phyloP scores from a whole-genome alignment of 1,140 invertebrate genomes.

The Agraylea sexmaculata region DNA sequence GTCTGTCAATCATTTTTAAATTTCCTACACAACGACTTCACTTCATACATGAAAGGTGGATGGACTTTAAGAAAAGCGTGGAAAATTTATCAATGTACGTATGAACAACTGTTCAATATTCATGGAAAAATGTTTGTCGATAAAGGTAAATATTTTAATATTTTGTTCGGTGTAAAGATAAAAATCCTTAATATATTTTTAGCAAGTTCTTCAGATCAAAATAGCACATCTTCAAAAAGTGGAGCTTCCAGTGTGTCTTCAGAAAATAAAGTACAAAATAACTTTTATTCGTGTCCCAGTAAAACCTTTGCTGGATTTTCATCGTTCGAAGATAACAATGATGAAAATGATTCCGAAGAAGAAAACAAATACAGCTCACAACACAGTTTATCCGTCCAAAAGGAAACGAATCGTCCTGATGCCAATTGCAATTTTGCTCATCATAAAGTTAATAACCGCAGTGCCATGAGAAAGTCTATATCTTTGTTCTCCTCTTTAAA shows the following conservation, averaged over 20 bases:
- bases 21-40: conserved; percentile 54
- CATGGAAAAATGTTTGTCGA: conserved; percentile 30
- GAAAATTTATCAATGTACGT: conserved; percentile 59
- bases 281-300: not conserved
- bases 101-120: conserved; percentile 45
- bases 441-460: not conserved
- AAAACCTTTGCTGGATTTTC: not conserved
- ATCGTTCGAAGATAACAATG: not conserved
- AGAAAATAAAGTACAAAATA: not conserved
- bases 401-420: not conserved
- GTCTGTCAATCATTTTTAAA: conserved; percentile 48
- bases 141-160: no score
- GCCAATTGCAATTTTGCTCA: conserved; percentile 4
- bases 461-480: conserved; percentile 15
- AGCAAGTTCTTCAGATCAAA: no score
- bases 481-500: conserved; percentile 19
- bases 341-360: not conserved
- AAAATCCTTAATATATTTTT: no score
- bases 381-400: no score
- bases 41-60: conserved; percentile 56
- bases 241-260: not conserved
- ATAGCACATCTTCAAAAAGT: no score
- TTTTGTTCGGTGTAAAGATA: no score
- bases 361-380: not conserved
- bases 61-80: conserved; percentile 62